Percentiles rank a stretch among this genome's conserved stretches.
These are phyloP conservation scores for Metacarcinus magister DNA, from an alignment of 2,888 invertebrate genomes.

Conservation along the genomic window DNA sequence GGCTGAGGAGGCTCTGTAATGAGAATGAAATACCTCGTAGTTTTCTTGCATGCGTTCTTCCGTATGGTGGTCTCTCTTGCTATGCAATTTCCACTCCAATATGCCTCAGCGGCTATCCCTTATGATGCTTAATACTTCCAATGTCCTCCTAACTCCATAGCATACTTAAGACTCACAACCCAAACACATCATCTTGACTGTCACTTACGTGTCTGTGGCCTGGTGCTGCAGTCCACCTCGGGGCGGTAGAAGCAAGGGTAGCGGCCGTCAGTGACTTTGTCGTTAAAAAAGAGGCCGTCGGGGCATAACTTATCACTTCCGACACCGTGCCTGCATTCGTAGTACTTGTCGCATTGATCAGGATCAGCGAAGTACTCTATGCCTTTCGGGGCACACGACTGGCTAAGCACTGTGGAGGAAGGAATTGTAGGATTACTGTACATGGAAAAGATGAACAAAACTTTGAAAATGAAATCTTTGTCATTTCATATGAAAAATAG, in stretches of 20 bases:
- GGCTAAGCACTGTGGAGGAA: conserved; percentile 54
- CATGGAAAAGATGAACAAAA: not conserved
- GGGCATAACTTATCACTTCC: conserved; percentile 76
- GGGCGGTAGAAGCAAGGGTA: conserved; percentile 83
- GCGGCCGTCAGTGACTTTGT: conserved; percentile 78
- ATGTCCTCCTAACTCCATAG: not conserved
- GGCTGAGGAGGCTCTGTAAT: conserved; percentile 82
- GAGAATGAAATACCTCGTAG: not conserved
- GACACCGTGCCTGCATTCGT: conserved; percentile 78
- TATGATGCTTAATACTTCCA: not conserved
- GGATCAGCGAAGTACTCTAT: conserved; percentile 75
- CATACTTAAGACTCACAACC: not conserved
- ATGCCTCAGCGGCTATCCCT: not conserved
- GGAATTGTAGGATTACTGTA: not conserved
- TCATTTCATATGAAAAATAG: too few species aligned
- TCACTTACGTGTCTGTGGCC: conserved; percentile 82
- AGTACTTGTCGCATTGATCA: conserved; percentile 78
- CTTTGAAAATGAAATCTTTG: too few species aligned
- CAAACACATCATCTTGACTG: not conserved
- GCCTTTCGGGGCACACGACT: conserved; percentile 60
- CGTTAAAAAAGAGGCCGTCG: conserved; percentile 81
- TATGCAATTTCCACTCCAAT: not conserved
- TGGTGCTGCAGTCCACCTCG: conserved; percentile 83
- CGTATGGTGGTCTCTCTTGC: not conserved
- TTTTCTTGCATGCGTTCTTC: not conserved